These are phyloP conservation scores for Micropoecilia bifurca DNA, from an alignment of 2,797 vertebrate species.

Conservation along the genomic window DNA sequence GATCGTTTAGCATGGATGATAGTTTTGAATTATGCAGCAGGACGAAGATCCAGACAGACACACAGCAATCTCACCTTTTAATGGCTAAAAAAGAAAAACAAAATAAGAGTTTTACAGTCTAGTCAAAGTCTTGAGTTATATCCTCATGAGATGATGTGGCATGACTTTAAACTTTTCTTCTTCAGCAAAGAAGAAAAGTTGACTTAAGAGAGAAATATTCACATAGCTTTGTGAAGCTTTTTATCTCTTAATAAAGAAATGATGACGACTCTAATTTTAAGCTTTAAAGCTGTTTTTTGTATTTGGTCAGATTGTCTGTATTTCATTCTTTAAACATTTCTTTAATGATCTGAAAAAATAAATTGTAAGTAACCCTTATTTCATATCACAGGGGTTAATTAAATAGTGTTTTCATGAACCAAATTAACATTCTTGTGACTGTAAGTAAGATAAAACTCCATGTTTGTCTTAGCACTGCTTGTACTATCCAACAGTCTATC, in stretches of 20 bases:
- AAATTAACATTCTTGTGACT: background rate
- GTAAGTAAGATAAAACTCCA: background rate
- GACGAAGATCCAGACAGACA: too few species aligned
- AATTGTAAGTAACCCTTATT: background rate
- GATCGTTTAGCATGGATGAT: background rate
- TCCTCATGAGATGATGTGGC: background rate
- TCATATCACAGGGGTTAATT: background rate
- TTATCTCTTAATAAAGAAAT: background rate
- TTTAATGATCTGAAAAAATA: background rate
- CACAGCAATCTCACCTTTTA: too few species aligned
- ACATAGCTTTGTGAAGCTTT: background rate
- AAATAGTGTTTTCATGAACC: background rate
- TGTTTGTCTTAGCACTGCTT: background rate
- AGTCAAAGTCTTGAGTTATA: background rate
- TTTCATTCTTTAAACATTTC: background rate
- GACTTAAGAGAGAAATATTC: background rate
- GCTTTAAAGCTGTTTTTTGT: background rate
- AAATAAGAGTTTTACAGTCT: background rate
- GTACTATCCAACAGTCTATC: background rate
- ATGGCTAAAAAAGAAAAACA: background rate
- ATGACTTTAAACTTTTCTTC: background rate
- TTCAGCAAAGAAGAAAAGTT: background rate
- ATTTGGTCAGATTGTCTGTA: background rate
- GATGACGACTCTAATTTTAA: too few species aligned
- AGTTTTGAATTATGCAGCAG: background rate